Conservation (phyloP, 2,888 invertebrate genomes). For the Callosobruchus maculatus region DNA sequence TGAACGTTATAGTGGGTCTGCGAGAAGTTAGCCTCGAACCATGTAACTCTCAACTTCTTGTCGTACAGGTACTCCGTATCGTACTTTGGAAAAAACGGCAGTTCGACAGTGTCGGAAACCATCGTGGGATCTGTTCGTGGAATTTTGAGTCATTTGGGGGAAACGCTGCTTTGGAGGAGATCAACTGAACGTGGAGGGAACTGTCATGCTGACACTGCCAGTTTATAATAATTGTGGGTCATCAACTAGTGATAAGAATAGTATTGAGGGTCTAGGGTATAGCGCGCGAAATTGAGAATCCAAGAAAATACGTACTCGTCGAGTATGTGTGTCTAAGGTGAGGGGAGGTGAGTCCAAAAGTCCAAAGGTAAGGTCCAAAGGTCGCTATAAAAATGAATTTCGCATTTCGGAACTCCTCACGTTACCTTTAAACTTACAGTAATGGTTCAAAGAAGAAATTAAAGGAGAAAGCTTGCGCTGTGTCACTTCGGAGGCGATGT, state of each 20-base stretch:
- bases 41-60: slow-evolving; percentile 42
- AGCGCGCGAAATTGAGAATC: too few species aligned
- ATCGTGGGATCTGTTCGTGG: slow-evolving; percentile 14
- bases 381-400: too few species aligned
- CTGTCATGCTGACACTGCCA: not conserved
- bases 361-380: too few species aligned
- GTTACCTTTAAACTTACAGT: too few species aligned
- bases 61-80: slow-evolving; percentile 35
- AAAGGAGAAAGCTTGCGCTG: too few species aligned
- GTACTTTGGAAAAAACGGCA: slow-evolving; percentile 46
- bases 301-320: too few species aligned
- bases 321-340: too few species aligned
- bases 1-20: slow-evolving; percentile 57
- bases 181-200: not conserved
- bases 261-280: too few species aligned
- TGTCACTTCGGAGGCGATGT: too few species aligned
- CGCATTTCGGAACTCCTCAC: too few species aligned
- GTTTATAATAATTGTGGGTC: not conserved
- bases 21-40: slow-evolving; percentile 58
- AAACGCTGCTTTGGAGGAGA: not conserved
- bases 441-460: too few species aligned
- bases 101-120: slow-evolving; percentile 26
- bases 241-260: not conserved
- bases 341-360: too few species aligned
- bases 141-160: not conserved